These are phyloP conservation scores for Choristoneura rosaceana DNA, from an alignment of 2,888 invertebrate species.

Conservation along the genomic window DNA sequence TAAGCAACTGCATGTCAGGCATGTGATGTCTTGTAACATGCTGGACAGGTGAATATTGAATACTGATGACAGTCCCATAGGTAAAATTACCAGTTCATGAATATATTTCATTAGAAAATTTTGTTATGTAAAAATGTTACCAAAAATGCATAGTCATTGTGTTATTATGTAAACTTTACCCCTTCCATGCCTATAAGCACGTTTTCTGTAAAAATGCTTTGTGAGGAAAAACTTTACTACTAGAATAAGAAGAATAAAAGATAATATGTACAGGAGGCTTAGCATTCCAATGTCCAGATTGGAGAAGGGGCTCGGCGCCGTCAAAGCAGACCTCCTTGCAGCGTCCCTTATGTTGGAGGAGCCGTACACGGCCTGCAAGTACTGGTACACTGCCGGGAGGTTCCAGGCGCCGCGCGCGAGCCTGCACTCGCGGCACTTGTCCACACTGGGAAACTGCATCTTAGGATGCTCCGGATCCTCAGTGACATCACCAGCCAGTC, in stretches of 20 bases:
- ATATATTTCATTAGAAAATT: constrained; percentile 21
- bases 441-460: constrained; percentile 92
- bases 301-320: constrained; percentile 84
- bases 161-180: constrained; percentile 87
- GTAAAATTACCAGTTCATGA: neutral
- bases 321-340: constrained; percentile 55
- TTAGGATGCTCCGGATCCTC: constrained; percentile 97
- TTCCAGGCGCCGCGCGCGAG: constrained; percentile 86
- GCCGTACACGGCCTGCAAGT: constrained; percentile 84
- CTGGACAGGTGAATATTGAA: constrained; percentile 2
- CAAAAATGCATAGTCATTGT: constrained; percentile 47
- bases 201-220: constrained; percentile 89
- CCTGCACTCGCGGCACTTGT: constrained; percentile 89
- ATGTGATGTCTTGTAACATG: neutral
- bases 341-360: constrained; percentile 61
- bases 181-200: constrained; percentile 89
- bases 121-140: constrained; percentile 34
- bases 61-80: neutral
- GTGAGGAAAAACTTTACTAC: constrained; percentile 91
- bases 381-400: constrained; percentile 86
- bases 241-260: constrained; percentile 90
- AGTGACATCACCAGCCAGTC: constrained; percentile 93
- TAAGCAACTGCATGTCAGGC: constrained; percentile 5
- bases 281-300: constrained; percentile 91
- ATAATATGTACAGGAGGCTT: constrained; percentile 90